phyloP scores from a whole-genome alignment of 1,140 invertebrate genomes.

The Adelges cooleyi region DNA sequence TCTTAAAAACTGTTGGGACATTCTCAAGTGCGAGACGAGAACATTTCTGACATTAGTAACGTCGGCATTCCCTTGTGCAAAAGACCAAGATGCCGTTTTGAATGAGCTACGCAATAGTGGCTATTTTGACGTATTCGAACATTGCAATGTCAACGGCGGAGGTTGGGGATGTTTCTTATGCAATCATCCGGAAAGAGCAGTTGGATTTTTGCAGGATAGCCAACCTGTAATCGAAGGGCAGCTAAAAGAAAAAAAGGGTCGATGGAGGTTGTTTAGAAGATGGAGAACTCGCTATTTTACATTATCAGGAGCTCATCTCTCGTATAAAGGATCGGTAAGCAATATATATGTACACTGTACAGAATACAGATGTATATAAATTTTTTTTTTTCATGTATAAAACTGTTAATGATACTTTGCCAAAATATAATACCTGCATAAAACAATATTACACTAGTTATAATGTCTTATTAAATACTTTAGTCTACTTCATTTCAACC shows the following conservation, averaged over 20 bases:
- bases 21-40: slow-evolving; percentile 77
- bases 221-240: slow-evolving; percentile 77
- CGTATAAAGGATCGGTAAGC: slow-evolving; percentile 73
- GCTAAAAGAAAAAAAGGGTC: slow-evolving; percentile 88
- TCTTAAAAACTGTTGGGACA: slow-evolving; percentile 85
- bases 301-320: slow-evolving; percentile 77
- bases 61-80: slow-evolving; percentile 76
- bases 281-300: slow-evolving; percentile 92
- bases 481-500: too few relatives aligned
- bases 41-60: slow-evolving; percentile 83
- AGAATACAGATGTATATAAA: not conserved
- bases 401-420: too few relatives aligned
- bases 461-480: too few relatives aligned
- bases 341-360: not conserved
- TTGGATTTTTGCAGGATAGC: slow-evolving; percentile 62
- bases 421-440: too few relatives aligned
- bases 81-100: slow-evolving; percentile 74
- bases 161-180: slow-evolving; percentile 81
- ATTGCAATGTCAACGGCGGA: slow-evolving; percentile 44
- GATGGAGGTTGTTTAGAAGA: slow-evolving; percentile 76
- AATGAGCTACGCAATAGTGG: slow-evolving; percentile 74
- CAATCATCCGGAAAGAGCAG: slow-evolving; percentile 77
- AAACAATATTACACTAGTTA: too few relatives aligned
- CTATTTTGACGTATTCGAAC: slow-evolving; percentile 88
- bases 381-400: not conserved